Base-by-base conservation (phyloP, 2,797 vertebrate genomes). In the Sebastes variabilis region DNA sequence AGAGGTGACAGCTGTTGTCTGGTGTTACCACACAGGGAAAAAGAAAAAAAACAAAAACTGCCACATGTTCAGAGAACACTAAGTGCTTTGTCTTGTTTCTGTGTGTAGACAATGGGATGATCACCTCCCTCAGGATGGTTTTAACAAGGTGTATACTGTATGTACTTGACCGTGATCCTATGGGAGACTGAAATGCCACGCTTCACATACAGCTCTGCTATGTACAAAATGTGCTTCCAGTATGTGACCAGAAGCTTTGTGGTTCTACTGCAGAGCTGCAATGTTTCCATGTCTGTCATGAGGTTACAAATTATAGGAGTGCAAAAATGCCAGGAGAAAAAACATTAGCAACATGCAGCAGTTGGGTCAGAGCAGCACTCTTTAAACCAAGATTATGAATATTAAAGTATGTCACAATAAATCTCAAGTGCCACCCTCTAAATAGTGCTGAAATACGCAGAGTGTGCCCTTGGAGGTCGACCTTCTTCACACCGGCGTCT, bases 1-100 rank as follows among this genome's bases (percentile, higher is more conserved):
- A 89, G 78, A 74, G 66, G 76, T 85, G 91, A 87, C 87, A 92
- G 91, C 88, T 88, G 80, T 87, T 82, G 71, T 81, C 81, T 74
- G 69, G 64, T 84, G 79, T 71, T 83, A 69, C 82, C 84, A 79
- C 81, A 65, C 66, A 62, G 72, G 56, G 14, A 11, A 56, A 80
- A 77, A 84, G 86, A 59, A 18, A 59, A 32, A 61, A 18, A 9
- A 22, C 2, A 13, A 64, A 3, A 49, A 49, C 12, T 56, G 71
- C 81, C 90, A 82, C 81, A 85, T 84, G 79, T 79, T 86, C 56
- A 14, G 29, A 82, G 78, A 72, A 68, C 85, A 85, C 78, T 85
- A 61, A 84, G 79, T 84, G 85, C 86, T 87, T 92, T 91, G 79
- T 87, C 88, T 83, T 86, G 82, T 89, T 72, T 81, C 68, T 46